Conservation (phyloP, 1,140 invertebrate genomes). For the Hormaphis cornu region DNA sequence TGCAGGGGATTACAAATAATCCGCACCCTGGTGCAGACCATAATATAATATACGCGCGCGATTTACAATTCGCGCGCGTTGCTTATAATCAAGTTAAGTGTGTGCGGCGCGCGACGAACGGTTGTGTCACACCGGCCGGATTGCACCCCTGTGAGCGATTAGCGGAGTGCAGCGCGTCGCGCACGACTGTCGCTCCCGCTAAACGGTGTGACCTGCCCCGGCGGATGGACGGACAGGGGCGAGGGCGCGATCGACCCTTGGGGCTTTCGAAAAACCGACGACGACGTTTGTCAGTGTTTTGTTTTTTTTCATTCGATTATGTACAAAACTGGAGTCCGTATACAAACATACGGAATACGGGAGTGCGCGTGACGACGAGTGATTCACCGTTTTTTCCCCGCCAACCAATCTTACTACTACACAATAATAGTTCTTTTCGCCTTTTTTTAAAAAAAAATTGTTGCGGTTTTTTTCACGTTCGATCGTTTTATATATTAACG, state of each 20-base stretch:
- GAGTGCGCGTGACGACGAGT: too few species aligned
- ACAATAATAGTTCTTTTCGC: too few species aligned
- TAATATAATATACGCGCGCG: neutral
- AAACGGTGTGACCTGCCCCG: neutral
- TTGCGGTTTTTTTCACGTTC: too few species aligned
- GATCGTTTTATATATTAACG: too few species aligned
- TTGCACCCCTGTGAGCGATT: slow-evolving; percentile 31
- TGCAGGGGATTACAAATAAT: slow-evolving; percentile 27
- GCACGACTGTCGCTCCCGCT: neutral
- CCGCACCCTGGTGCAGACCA: neutral
- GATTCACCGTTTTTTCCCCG: neutral
- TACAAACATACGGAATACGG: neutral
- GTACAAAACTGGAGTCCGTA: too few species aligned
- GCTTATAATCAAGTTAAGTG: slow-evolving; percentile 33
- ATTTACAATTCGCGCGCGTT: neutral
- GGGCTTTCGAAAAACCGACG: neutral
- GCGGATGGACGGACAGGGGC: too few species aligned
- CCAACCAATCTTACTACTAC: too few species aligned
- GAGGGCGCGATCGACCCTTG: neutral
- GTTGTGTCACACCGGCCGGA: slow-evolving; percentile 27
- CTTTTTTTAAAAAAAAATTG: too few species aligned
- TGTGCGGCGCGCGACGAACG: slow-evolving; percentile 2
- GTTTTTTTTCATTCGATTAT: slow-evolving; percentile 3
- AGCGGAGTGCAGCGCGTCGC: neutral
- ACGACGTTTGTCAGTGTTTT: neutral